Base-by-base conservation (phyloP, 2,113 vertebrate genomes). In the Arizona elegans region DNA sequence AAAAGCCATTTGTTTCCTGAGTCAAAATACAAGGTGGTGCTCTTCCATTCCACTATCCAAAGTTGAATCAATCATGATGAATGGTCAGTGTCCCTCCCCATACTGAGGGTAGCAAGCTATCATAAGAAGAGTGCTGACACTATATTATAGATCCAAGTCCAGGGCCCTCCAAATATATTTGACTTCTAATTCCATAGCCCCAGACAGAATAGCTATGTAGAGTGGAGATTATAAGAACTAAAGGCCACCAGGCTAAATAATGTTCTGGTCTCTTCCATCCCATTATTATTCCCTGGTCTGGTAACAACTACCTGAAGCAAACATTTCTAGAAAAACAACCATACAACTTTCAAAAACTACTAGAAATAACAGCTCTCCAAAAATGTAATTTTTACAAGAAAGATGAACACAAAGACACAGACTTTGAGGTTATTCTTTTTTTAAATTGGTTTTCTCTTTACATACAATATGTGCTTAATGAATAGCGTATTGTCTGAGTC, bases 241-340 rank as follows among this genome's bases (percentile, higher is more conserved):
- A 21, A 88, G 9, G 52, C 2, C n/a, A 88, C 53, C n/a, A 38
- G 53, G 15, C 24, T 58, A 38, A 38, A 38, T 9, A 8, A 56
- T 33, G 26, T 21, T 33, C 24, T 21, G 9, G 13, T 1, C 17
- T 50, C 33, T 55, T 47, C 15, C 11, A 70, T 43, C 50, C 55
- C 53, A 62, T 38, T 65, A 19, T 38, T 24, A 8, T 54, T 29
- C 33, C 75, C 33, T 89, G 33, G 11, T 26, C 24, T 56, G 9
- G 21, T 56, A 50, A 53, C 23, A 56, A 92, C 47, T 50, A 10
- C 55, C 3, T 59, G 17, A 75, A 55, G 29, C 33, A 43, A 2
- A 5, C 23, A 21, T 59, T 90, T 21, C 33, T 90, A 0, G 38
- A 11, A 1, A 52, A 86, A 54, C 52, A 43, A 9, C 15, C 6